These are phyloP conservation scores for Pionites leucogaster DNA, from an alignment of 2,113 vertebrate genomes.

Conservation along the genomic window DNA sequence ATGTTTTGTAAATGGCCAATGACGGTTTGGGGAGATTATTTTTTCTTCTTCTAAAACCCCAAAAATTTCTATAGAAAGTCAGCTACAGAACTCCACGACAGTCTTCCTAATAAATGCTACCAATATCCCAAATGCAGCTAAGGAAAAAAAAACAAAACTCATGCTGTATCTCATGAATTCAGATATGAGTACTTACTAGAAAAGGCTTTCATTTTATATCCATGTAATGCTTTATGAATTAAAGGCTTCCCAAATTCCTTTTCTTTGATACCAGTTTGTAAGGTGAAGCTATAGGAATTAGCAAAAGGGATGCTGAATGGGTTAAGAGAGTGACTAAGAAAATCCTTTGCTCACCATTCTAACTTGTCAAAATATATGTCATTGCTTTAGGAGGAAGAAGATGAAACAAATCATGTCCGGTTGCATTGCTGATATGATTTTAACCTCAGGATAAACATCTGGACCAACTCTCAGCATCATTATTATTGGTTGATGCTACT, in stretches of 20 bases:
- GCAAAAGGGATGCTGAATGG: background rate
- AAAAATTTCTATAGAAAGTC: background rate
- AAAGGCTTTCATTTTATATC: background rate
- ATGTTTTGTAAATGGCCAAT: background rate
- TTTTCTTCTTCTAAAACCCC: background rate
- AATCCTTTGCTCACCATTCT: background rate
- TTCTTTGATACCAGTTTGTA: background rate
- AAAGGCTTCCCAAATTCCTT: background rate
- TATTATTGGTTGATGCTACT: background rate
- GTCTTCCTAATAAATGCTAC: background rate
- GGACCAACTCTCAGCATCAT: background rate
- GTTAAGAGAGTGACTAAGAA: background rate
- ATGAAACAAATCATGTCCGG: background rate
- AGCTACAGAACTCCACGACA: background rate
- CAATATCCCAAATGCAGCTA: background rate
- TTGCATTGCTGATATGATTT: background rate
- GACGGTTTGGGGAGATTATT: background rate
- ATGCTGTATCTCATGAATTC: background rate
- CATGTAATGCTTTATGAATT: background rate
- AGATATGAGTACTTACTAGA: background rate
- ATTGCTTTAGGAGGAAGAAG: background rate
- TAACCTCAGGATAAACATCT: conserved; percentile 52
- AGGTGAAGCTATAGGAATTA: background rate
- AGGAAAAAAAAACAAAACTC: background rate
- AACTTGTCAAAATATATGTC: background rate